phyloP scores from a whole-genome alignment of 2,797 vertebrate species.

The Sciurus carolinensis region DNA sequence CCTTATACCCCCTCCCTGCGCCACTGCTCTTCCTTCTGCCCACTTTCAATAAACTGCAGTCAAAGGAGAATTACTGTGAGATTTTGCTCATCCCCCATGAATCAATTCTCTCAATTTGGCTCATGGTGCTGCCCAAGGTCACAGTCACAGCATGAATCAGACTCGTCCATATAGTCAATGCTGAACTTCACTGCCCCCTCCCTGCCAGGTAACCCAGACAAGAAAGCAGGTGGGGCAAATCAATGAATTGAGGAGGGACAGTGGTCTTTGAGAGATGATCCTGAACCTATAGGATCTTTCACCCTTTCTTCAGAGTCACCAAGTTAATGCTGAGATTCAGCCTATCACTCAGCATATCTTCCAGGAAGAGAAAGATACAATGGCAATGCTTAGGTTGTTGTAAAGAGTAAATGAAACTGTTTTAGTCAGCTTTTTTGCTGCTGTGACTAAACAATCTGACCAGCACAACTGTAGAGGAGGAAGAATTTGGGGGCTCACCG shows the following conservation, averaged over 20 bases:
- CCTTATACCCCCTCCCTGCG: rapidly evolving
- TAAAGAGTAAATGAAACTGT: background rate
- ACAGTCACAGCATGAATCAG: background rate
- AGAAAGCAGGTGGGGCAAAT: background rate
- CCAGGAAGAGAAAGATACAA: background rate
- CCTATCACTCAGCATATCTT: too few species aligned
- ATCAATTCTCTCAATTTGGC: background rate
- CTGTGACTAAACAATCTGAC: too few species aligned
- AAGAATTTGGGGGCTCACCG: too few species aligned
- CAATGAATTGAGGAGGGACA: background rate
- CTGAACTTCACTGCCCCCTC: background rate
- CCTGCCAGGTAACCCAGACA: background rate
- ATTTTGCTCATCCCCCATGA: background rate
- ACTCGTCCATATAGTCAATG: background rate
- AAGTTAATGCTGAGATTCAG: background rate
- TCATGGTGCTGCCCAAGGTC: background rate
- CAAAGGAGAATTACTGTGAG: background rate
- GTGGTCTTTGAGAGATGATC: background rate
- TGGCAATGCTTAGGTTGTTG: background rate
- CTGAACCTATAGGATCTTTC: background rate
- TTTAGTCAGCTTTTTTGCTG: too few species aligned
- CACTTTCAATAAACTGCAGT: background rate
- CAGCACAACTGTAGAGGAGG: too few species aligned
- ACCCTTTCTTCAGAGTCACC: background rate
- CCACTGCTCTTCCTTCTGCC: background rate